Evolutionary conservation across 2,888 invertebrate species (phyloP).

Genomic region (Amphipyra berbera): DNA sequence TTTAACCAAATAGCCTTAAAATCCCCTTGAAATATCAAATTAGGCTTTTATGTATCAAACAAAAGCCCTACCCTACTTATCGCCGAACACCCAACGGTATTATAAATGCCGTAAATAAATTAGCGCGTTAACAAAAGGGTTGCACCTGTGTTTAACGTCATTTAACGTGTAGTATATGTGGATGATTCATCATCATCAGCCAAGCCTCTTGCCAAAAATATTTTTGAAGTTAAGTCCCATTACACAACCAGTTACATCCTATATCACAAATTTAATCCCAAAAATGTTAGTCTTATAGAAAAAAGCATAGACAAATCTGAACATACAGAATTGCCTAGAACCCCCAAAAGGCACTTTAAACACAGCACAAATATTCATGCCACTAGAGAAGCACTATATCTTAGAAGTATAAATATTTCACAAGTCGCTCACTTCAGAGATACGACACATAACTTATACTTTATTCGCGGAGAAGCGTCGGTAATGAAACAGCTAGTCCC

Average conservation of each 20-base stretch:
- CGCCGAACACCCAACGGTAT: slow-evolving; percentile 11
- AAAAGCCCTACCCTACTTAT: slow-evolving; percentile 36
- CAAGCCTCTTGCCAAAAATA: neutral
- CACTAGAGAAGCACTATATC: slow-evolving; percentile 39
- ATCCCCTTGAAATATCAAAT: slow-evolving; percentile 36
- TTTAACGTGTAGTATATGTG: neutral
- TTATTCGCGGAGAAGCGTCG: slow-evolving; percentile 44
- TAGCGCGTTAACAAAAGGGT: slow-evolving; percentile 22
- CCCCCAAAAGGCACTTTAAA: slow-evolving; percentile 23
- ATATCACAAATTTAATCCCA: neutral
- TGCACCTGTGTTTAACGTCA: slow-evolving; percentile 13
- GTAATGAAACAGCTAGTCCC: slow-evolving; percentile 54
- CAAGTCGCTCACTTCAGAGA: slow-evolving; percentile 36
- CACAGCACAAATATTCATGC: slow-evolving; percentile 43
- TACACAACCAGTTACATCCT: neutral
- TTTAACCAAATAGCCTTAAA: slow-evolving; percentile 14
- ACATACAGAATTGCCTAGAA: neutral
- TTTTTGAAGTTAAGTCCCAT: neutral
- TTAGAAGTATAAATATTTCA: slow-evolving; percentile 51
- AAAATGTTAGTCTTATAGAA: slow-evolving; percentile 11
- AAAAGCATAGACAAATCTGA: slow-evolving; percentile 16
- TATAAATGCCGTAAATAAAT: slow-evolving; percentile 26
- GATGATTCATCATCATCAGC: slow-evolving; percentile 3
- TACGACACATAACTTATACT: slow-evolving; percentile 54
- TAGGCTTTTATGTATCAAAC: slow-evolving; percentile 10